Percentiles rank a stretch among this genome's conserved stretches.
These are phyloP conservation scores for Nomada fucata DNA, from an alignment of 2,888 invertebrate species.

Conservation along the genomic window DNA sequence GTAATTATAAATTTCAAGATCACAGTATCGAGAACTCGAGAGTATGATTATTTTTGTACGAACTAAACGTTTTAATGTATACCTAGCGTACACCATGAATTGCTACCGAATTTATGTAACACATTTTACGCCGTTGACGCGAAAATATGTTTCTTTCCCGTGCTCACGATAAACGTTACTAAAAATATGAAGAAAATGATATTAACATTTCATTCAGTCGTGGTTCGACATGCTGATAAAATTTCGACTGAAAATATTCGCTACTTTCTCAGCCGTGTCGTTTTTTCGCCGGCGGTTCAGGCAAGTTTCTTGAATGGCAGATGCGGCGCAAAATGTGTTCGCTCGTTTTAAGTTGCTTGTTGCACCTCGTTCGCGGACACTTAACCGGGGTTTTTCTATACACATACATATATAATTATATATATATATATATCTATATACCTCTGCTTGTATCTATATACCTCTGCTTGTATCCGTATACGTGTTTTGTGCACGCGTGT, in stretches of 20 bases:
- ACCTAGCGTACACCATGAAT: not conserved
- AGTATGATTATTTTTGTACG: not conserved
- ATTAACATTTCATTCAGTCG: too few species aligned
- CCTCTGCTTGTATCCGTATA: conserved; percentile 18
- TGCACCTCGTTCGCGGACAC: not conserved
- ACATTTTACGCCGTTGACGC: too few species aligned
- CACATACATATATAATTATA: conserved; percentile 23
- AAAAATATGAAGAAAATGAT: too few species aligned
- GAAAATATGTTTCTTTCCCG: too few species aligned
- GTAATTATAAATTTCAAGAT: not conserved
- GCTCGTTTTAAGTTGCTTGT: not conserved
- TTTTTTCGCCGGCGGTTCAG: too few species aligned
- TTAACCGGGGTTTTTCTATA: conserved; percentile 24
- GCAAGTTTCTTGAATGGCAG: not conserved
- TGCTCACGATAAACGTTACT: too few species aligned
- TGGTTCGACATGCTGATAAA: too few species aligned
- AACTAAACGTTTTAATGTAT: not conserved
- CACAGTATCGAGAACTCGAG: not conserved
- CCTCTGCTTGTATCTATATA: conserved; percentile 17
- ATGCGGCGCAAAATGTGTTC: not conserved
- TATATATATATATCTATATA: conserved; percentile 17
- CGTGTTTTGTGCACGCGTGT: conserved; percentile 9
- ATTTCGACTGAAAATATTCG: too few species aligned
- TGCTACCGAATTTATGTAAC: not conserved
- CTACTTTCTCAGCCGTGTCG: too few species aligned